Percentiles rank a stretch among this genome's conserved stretches.
These are phyloP conservation scores for Cololabis saira DNA, from an alignment of 2,113 vertebrate species.

Conservation along the genomic window DNA sequence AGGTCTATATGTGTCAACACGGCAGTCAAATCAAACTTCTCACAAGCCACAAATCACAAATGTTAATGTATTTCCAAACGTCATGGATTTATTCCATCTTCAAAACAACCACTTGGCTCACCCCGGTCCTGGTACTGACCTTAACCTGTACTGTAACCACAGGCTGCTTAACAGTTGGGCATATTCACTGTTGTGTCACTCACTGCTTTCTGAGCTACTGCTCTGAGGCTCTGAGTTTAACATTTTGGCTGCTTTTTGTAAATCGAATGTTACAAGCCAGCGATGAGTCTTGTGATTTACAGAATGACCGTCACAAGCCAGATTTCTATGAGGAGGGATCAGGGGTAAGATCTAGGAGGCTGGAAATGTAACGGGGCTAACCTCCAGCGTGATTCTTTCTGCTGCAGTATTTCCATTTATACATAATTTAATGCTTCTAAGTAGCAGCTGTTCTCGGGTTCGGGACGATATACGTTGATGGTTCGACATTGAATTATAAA, in stretches of 20 bases:
- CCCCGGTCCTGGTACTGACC: background rate
- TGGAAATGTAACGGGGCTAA: too few species aligned
- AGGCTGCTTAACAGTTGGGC: background rate
- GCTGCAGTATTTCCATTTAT: too few species aligned
- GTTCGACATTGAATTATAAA: too few species aligned
- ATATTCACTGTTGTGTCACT: background rate
- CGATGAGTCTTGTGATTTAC: background rate
- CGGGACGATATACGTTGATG: too few species aligned
- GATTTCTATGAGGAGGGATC: too few species aligned
- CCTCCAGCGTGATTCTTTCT: too few species aligned
- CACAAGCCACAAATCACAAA: slow-evolving; percentile 34
- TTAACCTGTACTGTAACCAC: background rate
- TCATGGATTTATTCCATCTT: background rate
- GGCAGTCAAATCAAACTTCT: slow-evolving; percentile 48
- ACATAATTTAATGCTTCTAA: too few species aligned
- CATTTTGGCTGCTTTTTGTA: background rate
- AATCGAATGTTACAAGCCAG: background rate
- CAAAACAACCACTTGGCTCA: slow-evolving; percentile 7
- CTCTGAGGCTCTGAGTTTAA: background rate
- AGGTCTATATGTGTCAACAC: slow-evolving; percentile 17
- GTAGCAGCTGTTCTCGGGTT: too few species aligned
- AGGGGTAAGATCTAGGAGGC: too few species aligned
- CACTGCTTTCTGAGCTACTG: background rate
- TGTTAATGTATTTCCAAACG: background rate
- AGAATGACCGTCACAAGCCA: background rate